Percentiles rank a stretch among this genome's conserved stretches.
Conservation (phyloP, 1,140 invertebrate species). For the Hetaerina americana region DNA sequence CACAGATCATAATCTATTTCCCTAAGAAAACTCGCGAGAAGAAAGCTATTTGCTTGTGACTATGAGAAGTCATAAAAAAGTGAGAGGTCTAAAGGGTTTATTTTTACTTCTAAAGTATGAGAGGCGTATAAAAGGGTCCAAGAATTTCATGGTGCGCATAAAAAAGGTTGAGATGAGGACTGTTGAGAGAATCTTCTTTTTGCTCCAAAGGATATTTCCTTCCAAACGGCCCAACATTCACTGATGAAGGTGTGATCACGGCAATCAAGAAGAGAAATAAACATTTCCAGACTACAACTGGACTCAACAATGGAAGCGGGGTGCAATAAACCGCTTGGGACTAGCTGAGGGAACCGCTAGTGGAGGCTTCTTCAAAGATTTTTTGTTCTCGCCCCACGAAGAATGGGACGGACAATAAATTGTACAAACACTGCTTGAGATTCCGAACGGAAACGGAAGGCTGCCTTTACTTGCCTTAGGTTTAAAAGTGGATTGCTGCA, state of each 20-base stretch:
- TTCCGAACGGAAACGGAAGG: background rate
- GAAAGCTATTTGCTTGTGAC: background rate
- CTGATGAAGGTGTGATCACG: background rate
- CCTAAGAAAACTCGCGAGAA: background rate
- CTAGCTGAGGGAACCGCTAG: background rate
- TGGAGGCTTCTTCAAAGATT: background rate
- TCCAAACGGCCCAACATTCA: background rate
- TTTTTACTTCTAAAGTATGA: background rate
- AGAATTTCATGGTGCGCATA: background rate
- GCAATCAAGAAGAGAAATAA: background rate
- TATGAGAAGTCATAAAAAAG: background rate
- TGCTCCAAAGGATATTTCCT: background rate
- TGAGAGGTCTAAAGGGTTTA: background rate
- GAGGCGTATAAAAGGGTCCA: background rate
- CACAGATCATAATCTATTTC: background rate
- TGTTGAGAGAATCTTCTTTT: background rate
- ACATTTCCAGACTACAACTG: background rate
- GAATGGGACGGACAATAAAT: conserved; percentile 4
- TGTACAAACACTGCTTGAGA: background rate
- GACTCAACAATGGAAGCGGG: background rate
- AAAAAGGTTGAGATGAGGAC: background rate
- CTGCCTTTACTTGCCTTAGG: no score
- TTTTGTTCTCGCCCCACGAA: background rate
- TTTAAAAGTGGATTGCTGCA: no score
- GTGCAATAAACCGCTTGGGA: background rate